A percentile compares a stretch with the other conserved stretches of the same genome.
Conservation (phyloP, 35 echinoderm and acorn worm species). For the Strongylocentrotus purpuratus region DNA sequence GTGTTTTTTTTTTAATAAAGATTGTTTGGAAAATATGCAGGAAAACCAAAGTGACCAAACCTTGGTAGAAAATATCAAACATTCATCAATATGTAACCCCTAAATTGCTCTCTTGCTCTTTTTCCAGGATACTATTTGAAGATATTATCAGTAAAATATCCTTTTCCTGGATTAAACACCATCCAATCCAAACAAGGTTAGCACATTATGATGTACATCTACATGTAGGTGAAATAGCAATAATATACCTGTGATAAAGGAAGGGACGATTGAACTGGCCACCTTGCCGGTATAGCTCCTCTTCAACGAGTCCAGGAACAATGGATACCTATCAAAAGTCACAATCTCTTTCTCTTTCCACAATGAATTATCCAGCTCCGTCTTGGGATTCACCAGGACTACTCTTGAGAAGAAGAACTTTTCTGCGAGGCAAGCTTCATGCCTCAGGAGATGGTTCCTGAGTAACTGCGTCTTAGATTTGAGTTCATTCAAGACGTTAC, state of each 20-base stretch:
- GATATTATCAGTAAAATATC: background rate
- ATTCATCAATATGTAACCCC: no score
- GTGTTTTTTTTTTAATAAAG: background rate
- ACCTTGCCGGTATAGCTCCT: slow-evolving; percentile 68
- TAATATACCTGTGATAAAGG: slow-evolving; percentile 81
- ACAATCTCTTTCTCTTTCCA: slow-evolving; percentile 66
- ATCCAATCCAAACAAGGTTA: background rate
- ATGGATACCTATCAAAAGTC: slow-evolving; percentile 46
- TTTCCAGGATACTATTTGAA: no score
- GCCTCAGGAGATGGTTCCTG: slow-evolving; percentile 79
- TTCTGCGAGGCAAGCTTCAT: slow-evolving; percentile 80
- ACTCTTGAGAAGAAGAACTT: slow-evolving; percentile 88
- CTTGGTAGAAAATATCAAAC: no score
- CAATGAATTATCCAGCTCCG: slow-evolving; percentile 59
- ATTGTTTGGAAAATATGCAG: no score
- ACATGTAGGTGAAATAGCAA: background rate
- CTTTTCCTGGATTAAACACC: background rate
- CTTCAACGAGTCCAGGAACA: slow-evolving; percentile 80
- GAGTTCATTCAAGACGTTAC: slow-evolving; percentile 66
- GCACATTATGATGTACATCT: background rate
- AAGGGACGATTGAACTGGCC: slow-evolving; percentile 70
- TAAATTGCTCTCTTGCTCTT: no score
- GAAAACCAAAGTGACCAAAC: no score
- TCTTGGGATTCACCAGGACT: slow-evolving; percentile 77
- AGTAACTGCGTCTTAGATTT: slow-evolving; percentile 78